Evolutionary conservation across 2,113 vertebrate genomes (phyloP).

Genomic region (Pluvianellus socialis): DNA sequence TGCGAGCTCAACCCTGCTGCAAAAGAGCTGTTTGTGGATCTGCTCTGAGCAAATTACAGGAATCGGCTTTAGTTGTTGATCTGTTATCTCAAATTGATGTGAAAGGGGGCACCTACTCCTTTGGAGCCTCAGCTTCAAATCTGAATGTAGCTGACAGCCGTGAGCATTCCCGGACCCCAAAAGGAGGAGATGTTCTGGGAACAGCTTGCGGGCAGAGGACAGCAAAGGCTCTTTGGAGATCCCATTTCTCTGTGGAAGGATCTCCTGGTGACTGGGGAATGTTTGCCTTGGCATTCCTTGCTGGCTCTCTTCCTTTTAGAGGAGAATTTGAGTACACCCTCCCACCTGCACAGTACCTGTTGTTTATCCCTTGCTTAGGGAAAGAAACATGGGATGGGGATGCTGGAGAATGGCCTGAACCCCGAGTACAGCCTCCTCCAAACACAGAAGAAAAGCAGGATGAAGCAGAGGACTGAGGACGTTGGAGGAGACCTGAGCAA

Average conservation of each 20-base stretch:
- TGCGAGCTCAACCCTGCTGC: neutral
- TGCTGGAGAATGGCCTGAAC: neutral
- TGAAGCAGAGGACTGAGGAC: neutral
- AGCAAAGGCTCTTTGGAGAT: neutral
- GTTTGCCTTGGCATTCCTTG: neutral
- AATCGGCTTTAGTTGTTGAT: fast-evolving
- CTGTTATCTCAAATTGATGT: neutral
- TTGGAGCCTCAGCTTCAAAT: neutral
- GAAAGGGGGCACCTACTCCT: neutral
- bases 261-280: neutral
- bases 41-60: neutral
- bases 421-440: neutral
- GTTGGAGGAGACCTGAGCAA: neutral
- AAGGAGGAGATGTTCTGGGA: neutral
- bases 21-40: neutral
- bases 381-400: neutral
- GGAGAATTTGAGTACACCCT: neutral
- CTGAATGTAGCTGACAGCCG: neutral
- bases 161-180: neutral
- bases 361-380: neutral
- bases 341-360: neutral
- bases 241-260: neutral
- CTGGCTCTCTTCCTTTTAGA: neutral
- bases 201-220: neutral
- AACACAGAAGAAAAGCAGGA: neutral